Evolutionary conservation across 2,113 vertebrate genomes (phyloP), one percentile per base, ranked within the genome.

Genomic region (Hypomesus transpacificus): DNA sequence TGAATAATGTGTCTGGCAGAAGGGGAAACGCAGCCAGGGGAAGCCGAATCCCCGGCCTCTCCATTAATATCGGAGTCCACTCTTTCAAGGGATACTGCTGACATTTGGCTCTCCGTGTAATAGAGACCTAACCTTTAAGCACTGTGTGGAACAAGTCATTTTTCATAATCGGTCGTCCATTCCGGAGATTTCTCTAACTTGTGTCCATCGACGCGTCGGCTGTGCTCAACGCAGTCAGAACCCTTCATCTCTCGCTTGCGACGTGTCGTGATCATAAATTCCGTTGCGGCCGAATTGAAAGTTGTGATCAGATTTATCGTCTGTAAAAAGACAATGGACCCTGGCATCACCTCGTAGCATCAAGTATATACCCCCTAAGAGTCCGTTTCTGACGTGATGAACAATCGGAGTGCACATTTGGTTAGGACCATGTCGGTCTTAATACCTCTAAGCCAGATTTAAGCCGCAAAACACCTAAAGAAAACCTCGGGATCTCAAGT

Each of bases 111-210:
- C 88, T 84, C 85, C 78, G 81, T 86, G 80, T 94, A 94, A 94
- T 92, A 91, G 92, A 94, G 89, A 92, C 84, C 88, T 95, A 95
- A 94, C 94, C 94, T 95, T 96, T 96, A 94, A 95, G 92, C 91
- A 92, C 90, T 91, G 88, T 87, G 82, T 6, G 80, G 89, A 84
- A 88, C 89, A 83, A 93, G 89, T 89, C 89, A 92, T 95, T 95
- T 94, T 94, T 96, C 94, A 93, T 93, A 89, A 94, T 93, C 87
- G 81, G 81, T 79, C 82, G 83, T 87, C 84, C 86, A 76, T 88
- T 84, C 77, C 75, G 60, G 71, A 82, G 78, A 77, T 84, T 79
- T 75, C 74, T 70, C 69, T n/a, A 80, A 81, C 74, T 61, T 5
- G 65, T 64, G 34, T 61, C 20, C 73, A 76, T 31, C 69, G 74